A percentile compares a stretch with the other conserved stretches of the same genome.
Evolutionary conservation across 2,888 invertebrate genomes (phyloP).

Genomic region (Operophtera brumata): DNA sequence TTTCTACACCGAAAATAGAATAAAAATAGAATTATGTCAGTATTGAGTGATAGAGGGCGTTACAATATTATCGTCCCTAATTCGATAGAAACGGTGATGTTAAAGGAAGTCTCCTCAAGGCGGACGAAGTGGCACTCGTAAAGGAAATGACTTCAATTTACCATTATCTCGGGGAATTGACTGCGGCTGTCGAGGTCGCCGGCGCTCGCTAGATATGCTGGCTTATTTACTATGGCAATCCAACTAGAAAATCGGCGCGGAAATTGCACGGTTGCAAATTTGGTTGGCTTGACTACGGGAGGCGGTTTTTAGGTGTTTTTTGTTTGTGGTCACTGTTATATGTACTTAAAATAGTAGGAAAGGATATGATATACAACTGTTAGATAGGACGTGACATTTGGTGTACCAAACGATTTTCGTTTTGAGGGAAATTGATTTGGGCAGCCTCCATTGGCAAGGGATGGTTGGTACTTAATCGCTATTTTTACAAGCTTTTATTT

Average conservation of each 20-base stretch:
- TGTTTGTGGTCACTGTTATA: conserved; percentile 15
- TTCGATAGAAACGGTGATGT: conserved; percentile 55
- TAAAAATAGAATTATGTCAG: conserved; percentile 40
- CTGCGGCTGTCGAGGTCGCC: conserved; percentile 49
- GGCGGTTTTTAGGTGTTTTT: conserved; percentile 40
- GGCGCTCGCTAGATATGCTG: conserved; percentile 46
- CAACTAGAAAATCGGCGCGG: conserved; percentile 55
- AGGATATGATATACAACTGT: background rate
- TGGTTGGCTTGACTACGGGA: conserved; percentile 42
- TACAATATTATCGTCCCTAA: conserved; percentile 50
- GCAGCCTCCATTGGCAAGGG: background rate
- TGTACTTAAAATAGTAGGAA: background rate
- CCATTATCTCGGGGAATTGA: conserved; percentile 66
- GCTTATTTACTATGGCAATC: conserved; percentile 58
- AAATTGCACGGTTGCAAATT: conserved; percentile 55
- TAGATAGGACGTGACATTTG: background rate
- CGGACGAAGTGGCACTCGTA: conserved; percentile 46
- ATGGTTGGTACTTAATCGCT: no score
- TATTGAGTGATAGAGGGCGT: conserved; percentile 42
- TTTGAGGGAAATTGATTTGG: background rate
- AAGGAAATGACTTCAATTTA: conserved; percentile 73
- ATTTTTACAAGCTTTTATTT: no score
- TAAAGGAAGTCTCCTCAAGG: conserved; percentile 52
- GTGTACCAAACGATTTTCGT: background rate
- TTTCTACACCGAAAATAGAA: conserved; percentile 23